A percentile compares a stretch with the other conserved stretches of the same genome.
These are phyloP conservation scores for Gisinianus flammeolus DNA, from an alignment of 2,888 invertebrate species.

Conservation along the genomic window DNA sequence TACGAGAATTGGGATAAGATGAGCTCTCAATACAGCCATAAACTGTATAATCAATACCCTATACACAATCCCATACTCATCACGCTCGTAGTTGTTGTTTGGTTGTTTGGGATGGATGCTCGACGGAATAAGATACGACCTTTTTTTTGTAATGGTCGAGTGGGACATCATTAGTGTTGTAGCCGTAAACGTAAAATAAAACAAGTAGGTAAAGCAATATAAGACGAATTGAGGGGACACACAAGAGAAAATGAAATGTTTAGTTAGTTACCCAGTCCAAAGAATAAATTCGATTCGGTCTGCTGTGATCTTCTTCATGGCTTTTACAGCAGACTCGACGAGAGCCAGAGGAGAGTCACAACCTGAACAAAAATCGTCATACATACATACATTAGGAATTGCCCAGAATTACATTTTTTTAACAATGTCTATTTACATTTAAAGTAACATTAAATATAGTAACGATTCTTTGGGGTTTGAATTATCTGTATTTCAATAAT, in stretches of 20 bases:
- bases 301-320: slow-evolving; percentile 82
- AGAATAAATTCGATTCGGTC: slow-evolving; percentile 91
- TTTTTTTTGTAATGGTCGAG: neutral
- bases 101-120: too few relatives aligned
- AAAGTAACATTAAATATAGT: too few relatives aligned
- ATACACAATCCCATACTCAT: too few relatives aligned
- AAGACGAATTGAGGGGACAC: neutral
- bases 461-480: too few relatives aligned
- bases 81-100: too few relatives aligned
- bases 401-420: too few relatives aligned
- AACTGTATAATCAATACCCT: too few relatives aligned
- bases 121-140: neutral
- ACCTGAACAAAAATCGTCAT: too few relatives aligned
- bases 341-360: slow-evolving; percentile 90
- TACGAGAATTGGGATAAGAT: neutral
- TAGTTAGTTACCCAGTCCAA: slow-evolving; percentile 83
- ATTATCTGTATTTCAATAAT: too few relatives aligned
- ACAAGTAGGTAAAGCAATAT: neutral
- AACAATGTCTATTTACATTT: too few relatives aligned
- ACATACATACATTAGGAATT: too few relatives aligned
- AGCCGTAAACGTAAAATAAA: neutral
- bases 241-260: neutral
- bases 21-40: too few relatives aligned
- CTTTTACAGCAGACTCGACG: slow-evolving; percentile 83
- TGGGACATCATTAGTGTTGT: neutral